Evolutionary conservation across 37 sponge, comb jelly and placozoan species (phyloP).

Genomic region (Haliclona indistincta): DNA sequence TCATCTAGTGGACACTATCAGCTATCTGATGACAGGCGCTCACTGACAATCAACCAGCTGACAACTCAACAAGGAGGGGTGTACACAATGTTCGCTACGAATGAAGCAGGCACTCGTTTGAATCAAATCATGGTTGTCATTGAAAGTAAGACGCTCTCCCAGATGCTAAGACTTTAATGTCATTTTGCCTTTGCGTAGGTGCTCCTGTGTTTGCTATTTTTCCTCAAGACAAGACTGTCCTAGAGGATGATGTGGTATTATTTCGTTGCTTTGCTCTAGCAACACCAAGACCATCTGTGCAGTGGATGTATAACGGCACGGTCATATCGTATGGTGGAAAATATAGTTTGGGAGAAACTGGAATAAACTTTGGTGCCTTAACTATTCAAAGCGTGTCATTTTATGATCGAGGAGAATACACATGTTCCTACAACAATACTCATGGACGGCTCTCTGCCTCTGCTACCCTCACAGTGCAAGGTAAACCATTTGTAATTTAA

Average conservation of each 20-base stretch:
- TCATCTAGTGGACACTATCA: too few relatives aligned
- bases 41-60: not conserved
- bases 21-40: not conserved
- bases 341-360: not conserved
- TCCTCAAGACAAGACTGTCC: too few relatives aligned
- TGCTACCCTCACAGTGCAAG: not conserved
- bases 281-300: not conserved
- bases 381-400: not conserved
- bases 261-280: not conserved
- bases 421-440: not conserved
- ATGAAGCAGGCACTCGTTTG: not conserved
- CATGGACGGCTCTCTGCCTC: not conserved
- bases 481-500: too few relatives aligned
- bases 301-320: not conserved
- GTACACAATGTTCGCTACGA: not conserved
- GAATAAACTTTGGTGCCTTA: not conserved
- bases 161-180: not conserved
- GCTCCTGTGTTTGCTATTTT: not conserved
- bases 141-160: slow-evolving; percentile 6
- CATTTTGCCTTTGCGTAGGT: not conserved
- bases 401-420: not conserved
- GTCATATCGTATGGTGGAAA: not conserved
- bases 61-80: not conserved
- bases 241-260: too few relatives aligned
- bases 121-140: not conserved